phyloP scores from a whole-genome alignment of 2,888 invertebrate species.

The Idaea biselata region DNA sequence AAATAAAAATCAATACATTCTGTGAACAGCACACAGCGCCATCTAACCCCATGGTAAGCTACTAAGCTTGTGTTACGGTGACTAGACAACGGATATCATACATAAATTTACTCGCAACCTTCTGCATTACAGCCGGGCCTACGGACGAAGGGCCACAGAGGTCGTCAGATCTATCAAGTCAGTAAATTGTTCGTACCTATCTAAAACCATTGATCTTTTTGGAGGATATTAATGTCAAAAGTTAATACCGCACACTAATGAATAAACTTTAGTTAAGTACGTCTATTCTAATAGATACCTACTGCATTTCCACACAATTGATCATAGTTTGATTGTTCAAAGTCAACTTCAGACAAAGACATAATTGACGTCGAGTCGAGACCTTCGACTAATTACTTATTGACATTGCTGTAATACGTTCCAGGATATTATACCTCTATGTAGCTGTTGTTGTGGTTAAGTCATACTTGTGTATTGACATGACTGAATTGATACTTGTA shows the following conservation, averaged over 20 bases:
- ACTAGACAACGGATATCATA: too few relatives aligned
- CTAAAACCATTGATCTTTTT: background rate
- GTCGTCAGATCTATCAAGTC: too few relatives aligned
- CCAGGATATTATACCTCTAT: constrained; percentile 31
- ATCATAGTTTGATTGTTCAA: constrained; percentile 7
- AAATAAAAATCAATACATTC: too few relatives aligned
- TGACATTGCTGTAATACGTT: constrained; percentile 37
- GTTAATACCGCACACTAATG: background rate
- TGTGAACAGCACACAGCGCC: too few relatives aligned
- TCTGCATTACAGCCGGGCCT: too few relatives aligned
- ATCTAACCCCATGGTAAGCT: too few relatives aligned
- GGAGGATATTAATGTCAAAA: background rate
- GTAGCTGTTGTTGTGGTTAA: background rate
- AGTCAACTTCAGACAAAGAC: constrained; percentile 10
- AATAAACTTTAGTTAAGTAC: background rate
- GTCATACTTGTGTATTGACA: background rate
- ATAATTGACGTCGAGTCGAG: constrained; percentile 1
- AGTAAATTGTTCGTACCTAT: too few relatives aligned
- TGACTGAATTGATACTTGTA: background rate
- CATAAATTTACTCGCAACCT: too few relatives aligned
- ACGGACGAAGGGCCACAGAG: too few relatives aligned
- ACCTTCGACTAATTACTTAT: constrained; percentile 1
- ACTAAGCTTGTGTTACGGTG: too few relatives aligned
- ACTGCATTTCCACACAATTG: background rate
- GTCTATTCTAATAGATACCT: background rate